Evolutionary conservation across 2,888 invertebrate genomes (phyloP).

Genomic region (Cyclophora albipunctata): DNA sequence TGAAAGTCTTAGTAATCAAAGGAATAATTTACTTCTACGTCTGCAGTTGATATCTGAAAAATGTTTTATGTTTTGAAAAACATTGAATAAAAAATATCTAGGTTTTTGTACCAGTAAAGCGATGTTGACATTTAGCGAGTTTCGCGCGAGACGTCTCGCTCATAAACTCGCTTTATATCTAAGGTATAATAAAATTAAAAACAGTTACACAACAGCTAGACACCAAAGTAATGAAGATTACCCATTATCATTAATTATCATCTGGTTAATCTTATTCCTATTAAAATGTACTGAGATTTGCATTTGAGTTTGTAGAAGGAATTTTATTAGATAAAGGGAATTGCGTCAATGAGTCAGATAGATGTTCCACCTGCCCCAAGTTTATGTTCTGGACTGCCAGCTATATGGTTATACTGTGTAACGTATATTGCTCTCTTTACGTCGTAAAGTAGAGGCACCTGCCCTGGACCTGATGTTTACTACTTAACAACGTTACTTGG

Average conservation of each 20-base stretch:
- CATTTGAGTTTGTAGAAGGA: slow-evolving; percentile 14
- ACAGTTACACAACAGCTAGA: too few relatives aligned
- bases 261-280: neutral
- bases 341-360: slow-evolving; percentile 20
- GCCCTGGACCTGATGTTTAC: slow-evolving; percentile 20
- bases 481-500: slow-evolving; percentile 4
- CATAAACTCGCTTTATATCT: too few relatives aligned
- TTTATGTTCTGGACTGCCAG: slow-evolving; percentile 28
- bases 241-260: neutral
- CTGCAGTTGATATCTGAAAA: too few relatives aligned
- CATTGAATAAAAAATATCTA: too few relatives aligned
- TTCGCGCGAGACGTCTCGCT: too few relatives aligned
- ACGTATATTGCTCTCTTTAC: neutral
- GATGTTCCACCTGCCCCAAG: slow-evolving; percentile 29
- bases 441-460: slow-evolving; percentile 21
- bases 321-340: slow-evolving; percentile 16
- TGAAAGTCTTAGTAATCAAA: too few relatives aligned
- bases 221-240: neutral
- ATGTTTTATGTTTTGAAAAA: too few relatives aligned
- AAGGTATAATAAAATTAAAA: too few relatives aligned
- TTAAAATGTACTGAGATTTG: slow-evolving; percentile 9
- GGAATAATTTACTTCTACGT: too few relatives aligned
- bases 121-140: too few relatives aligned
- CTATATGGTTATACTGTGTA: slow-evolving; percentile 25
- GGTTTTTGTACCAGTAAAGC: too few relatives aligned